phyloP scores from a whole-genome alignment of 2,113 vertebrate genomes.

The Centropristis striata region DNA sequence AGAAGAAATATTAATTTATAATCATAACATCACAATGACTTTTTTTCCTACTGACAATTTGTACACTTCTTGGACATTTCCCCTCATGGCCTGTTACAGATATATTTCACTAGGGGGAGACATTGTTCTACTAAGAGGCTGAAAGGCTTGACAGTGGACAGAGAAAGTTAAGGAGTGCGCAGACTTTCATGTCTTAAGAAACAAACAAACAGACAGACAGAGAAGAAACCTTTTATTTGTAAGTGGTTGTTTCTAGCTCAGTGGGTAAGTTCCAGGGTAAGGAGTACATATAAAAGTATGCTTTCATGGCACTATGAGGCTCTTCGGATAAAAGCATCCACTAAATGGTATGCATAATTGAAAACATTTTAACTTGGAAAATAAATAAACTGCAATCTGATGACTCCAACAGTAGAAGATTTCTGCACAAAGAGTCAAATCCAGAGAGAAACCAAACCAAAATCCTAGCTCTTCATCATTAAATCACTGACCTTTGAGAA shows the following conservation, averaged over 20 bases:
- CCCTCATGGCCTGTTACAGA: constrained; percentile 1
- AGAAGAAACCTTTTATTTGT: constrained; percentile 60
- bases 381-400: constrained; percentile 51
- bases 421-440: neutral
- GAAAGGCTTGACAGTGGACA: neutral
- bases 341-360: constrained; percentile 74
- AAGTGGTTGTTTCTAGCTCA: constrained; percentile 55
- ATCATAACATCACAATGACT: no score
- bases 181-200: constrained; percentile 31
- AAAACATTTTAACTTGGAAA: constrained; percentile 64
- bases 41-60: no score
- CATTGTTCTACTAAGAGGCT: constrained; percentile 24
- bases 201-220: constrained; percentile 53
- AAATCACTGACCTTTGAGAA: constrained; percentile 23
- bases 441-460: neutral
- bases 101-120: constrained; percentile 71
- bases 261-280: constrained; percentile 28
- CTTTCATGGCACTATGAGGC: constrained; percentile 38
- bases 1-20: neutral
- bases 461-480: neutral
- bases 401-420: constrained; percentile 15
- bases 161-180: constrained; percentile 3
- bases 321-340: constrained; percentile 74
- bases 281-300: constrained; percentile 50
- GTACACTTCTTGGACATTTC: neutral